Evolutionary conservation across 2,797 vertebrate species (phyloP).

Genomic region (Falco naumanni): DNA sequence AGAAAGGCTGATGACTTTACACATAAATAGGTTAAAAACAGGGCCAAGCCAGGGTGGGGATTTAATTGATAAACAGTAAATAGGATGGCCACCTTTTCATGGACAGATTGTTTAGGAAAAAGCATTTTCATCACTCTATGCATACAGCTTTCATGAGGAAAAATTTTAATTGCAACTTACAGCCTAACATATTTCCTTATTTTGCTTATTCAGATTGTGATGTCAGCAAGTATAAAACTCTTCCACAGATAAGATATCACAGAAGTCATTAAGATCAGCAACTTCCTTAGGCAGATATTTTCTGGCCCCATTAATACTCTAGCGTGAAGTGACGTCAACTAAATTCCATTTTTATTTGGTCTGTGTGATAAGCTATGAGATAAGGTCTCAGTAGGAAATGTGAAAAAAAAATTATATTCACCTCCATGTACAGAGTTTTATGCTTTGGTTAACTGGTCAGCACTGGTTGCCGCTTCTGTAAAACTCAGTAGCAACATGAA

Average conservation of each 20-base stretch:
- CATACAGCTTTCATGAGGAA: background rate
- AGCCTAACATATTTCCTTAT: background rate
- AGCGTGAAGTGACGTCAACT: background rate
- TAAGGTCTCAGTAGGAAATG: background rate
- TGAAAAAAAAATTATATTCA: background rate
- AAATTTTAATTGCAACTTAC: background rate
- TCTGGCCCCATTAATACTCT: conserved; percentile 17
- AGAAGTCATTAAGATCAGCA: background rate
- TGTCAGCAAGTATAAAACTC: background rate
- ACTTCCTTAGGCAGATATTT: background rate
- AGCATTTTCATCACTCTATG: background rate
- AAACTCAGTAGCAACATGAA: background rate
- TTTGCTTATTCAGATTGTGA: background rate
- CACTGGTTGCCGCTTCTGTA: background rate
- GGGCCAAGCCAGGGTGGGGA: background rate
- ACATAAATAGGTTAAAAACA: background rate
- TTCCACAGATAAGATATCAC: conserved; percentile 22
- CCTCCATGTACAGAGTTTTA: background rate
- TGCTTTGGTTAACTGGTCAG: background rate
- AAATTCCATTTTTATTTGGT: conserved; percentile 53
- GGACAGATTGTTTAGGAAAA: background rate
- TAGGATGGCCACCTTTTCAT: background rate
- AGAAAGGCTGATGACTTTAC: background rate
- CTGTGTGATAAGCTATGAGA: conserved; percentile 15
- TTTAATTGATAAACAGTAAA: background rate